These are phyloP conservation scores for Chaetorhynchus papuensis DNA, from an alignment of 2,113 vertebrate species.

Conservation along the genomic window DNA sequence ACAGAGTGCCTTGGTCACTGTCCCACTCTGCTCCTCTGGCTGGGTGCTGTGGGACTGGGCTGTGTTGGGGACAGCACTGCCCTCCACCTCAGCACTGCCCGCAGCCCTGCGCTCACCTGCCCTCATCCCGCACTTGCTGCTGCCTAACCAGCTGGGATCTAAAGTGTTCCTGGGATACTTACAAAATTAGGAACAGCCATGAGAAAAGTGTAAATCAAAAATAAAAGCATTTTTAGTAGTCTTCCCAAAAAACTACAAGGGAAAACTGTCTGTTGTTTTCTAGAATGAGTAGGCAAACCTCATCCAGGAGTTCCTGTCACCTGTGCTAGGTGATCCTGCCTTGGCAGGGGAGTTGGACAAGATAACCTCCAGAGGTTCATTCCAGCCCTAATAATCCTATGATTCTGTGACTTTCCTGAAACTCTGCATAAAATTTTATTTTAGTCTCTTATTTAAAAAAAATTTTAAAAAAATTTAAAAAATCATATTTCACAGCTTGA, in stretches of 20 bases:
- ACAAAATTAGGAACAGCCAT: neutral
- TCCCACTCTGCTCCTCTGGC: neutral
- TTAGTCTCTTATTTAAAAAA: neutral
- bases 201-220: neutral
- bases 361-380: neutral
- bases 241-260: neutral
- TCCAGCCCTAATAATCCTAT: neutral
- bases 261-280: neutral
- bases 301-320: neutral
- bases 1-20: fast-evolving
- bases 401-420: neutral
- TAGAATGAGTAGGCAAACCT: neutral
- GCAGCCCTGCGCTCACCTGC: neutral
- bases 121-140: neutral
- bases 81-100: neutral
- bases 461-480: neutral
- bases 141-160: neutral
- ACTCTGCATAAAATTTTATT: neutral
- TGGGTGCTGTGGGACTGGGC: neutral
- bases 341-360: neutral
- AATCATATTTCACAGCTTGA: neutral
- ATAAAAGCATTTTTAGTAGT: neutral
- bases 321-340: neutral
- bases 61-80: neutral
- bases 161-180: neutral